Conservation (phyloP, 2,113 vertebrate species). For the Vidua macroura region DNA sequence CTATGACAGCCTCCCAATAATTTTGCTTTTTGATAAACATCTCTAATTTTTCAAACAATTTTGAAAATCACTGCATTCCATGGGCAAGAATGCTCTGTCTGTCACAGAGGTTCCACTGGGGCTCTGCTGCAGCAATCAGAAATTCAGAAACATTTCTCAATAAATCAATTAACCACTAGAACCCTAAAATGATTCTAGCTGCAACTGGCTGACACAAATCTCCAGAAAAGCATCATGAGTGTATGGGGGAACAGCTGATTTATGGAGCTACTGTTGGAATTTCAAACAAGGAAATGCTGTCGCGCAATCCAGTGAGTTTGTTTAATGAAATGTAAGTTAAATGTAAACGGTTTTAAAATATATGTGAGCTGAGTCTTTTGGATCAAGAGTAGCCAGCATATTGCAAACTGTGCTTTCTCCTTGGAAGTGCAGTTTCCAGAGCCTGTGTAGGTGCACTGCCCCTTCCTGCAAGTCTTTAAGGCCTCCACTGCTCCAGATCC, state of each 20-base stretch:
- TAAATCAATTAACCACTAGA: conserved; percentile 9
- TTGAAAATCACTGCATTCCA: background rate
- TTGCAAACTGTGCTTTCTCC: background rate
- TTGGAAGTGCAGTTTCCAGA: background rate
- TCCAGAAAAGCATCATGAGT: background rate
- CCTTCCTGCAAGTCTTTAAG: background rate
- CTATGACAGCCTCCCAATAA: background rate
- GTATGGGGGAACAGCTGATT: background rate
- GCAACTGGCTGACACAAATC: background rate
- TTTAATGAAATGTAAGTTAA: conserved; percentile 37
- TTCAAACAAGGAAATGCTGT: conserved; percentile 15
- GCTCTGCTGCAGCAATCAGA: background rate
- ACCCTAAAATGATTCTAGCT: background rate
- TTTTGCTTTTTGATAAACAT: conserved; percentile 2
- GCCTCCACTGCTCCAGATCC: background rate
- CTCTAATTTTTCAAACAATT: background rate
- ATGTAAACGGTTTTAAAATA: conserved; percentile 9
- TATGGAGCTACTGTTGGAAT: conserved; percentile 18
- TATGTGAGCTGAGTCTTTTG: background rate
- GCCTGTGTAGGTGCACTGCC: background rate
- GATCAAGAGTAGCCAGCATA: background rate
- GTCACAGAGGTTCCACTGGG: background rate
- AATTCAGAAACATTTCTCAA: background rate
- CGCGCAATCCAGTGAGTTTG: background rate
- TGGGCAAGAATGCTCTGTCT: background rate